phyloP scores from a whole-genome alignment of 2,113 vertebrate species.

The Triplophysa tibetana region DNA sequence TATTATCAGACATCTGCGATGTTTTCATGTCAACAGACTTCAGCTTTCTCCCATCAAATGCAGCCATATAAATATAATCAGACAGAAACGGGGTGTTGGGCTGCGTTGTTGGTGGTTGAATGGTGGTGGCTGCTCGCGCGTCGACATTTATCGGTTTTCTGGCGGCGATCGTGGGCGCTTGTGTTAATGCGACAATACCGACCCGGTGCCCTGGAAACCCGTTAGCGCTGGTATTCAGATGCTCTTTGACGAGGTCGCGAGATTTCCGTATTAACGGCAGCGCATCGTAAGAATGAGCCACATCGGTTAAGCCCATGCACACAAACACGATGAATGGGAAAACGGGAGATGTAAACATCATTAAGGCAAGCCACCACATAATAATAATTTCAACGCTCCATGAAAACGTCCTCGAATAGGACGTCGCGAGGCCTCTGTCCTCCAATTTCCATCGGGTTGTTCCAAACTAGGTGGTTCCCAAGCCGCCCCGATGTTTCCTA shows the following conservation, averaged over 20 bases:
- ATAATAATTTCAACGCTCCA: slow-evolving; percentile 75
- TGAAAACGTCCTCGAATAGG: slow-evolving; percentile 69
- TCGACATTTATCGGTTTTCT: slow-evolving; percentile 30
- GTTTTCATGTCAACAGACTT: slow-evolving; percentile 58
- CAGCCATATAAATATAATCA: slow-evolving; percentile 17
- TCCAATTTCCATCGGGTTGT: slow-evolving; percentile 49
- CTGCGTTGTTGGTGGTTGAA: slow-evolving; percentile 44
- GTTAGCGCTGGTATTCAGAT: slow-evolving; percentile 56
- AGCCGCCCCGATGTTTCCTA: slow-evolving; percentile 44
- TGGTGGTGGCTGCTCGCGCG: slow-evolving; percentile 45
- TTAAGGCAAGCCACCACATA: slow-evolving; percentile 71
- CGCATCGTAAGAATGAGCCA: slow-evolving; percentile 71
- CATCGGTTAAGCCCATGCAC: slow-evolving; percentile 66
- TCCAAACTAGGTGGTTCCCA: slow-evolving; percentile 35
- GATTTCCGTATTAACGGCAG: slow-evolving; percentile 59
- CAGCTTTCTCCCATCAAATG: slow-evolving; percentile 20
- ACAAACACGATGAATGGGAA: slow-evolving; percentile 67
- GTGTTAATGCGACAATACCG: slow-evolving; percentile 49
- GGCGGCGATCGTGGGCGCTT: slow-evolving; percentile 50
- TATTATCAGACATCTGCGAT: slow-evolving; percentile 58
- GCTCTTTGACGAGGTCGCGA: slow-evolving; percentile 58
- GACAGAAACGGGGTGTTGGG: slow-evolving; percentile 26
- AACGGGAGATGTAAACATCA: slow-evolving; percentile 69
- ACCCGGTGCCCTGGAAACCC: slow-evolving; percentile 52
- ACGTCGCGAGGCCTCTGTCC: slow-evolving; percentile 34